A percentile compares a stretch with the other conserved stretches of the same genome.
Evolutionary conservation across 2,113 vertebrate genomes (phyloP).

Genomic region (Holacanthus passer): DNA sequence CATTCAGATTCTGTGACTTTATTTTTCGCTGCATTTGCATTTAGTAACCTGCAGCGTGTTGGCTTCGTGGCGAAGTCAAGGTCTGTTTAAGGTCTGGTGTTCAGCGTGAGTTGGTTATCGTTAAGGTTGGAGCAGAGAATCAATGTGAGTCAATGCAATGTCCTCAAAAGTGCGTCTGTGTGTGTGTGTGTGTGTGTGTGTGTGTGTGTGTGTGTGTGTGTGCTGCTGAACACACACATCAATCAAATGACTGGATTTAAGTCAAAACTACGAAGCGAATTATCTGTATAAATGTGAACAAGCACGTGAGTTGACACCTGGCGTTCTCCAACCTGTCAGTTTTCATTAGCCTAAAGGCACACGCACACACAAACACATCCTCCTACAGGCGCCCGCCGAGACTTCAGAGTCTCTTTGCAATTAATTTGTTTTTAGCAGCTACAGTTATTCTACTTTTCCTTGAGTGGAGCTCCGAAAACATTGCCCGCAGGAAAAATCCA

Average conservation of each 20-base stretch:
- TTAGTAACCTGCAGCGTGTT: background rate
- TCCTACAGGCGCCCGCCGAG: constrained; percentile 9
- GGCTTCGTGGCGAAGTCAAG: background rate
- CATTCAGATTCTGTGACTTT: background rate
- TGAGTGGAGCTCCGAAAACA: constrained; percentile 15
- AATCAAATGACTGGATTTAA: background rate
- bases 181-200: background rate
- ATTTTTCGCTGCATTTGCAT: background rate
- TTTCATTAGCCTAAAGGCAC: constrained; percentile 20
- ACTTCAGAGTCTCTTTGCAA: constrained; percentile 34
- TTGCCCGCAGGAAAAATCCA: background rate
- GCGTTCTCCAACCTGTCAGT: background rate
- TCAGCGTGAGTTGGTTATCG: background rate
- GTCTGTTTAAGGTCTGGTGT: background rate
- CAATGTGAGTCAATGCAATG: background rate
- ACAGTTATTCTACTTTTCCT: constrained; percentile 7
- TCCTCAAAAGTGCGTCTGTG: background rate
- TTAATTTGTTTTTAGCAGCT: constrained; percentile 32
- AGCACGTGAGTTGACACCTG: background rate
- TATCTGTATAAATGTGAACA: constrained; percentile 9
- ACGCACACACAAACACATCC: constrained; percentile 15
- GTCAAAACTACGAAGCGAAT: background rate
- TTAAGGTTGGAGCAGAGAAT: constrained; percentile 14
- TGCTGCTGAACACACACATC: background rate
- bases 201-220: background rate